Base-by-base conservation (phyloP, 30 jellyfish, hydroid and myxozoan genomes). In the Phacellophora camtschatica region DNA sequence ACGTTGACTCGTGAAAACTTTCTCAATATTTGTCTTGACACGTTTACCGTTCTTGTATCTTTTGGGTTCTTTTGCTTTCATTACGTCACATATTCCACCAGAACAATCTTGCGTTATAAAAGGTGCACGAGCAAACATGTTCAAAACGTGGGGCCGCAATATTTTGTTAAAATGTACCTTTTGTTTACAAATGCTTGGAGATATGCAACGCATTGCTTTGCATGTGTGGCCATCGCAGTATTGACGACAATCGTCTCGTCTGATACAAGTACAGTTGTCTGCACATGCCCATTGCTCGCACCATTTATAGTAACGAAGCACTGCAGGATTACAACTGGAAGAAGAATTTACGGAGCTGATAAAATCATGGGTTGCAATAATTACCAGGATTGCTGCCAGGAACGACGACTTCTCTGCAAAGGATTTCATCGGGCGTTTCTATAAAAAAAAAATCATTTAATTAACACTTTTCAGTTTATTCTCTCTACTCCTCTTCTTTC, bases 261-360 rank as follows among this genome's bases (percentile, higher is more conserved):
- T 86, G 28, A 74, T 51, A 84, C 98, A 90, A 10, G 95, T 59
- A 59, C 98, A 90, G 54, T 78, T 78, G 53, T 84, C 59, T 0
- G 70, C 45, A 73, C 98, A 90, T 25, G 87, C 86, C 85, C 96
- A 80, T 23, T 90, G 98, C 66, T 90, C 98, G 72, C 98, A 90
- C 98, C 96, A 90, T 12, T 90, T 86, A 39, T 36, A 90, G 5
- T 27, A 71, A 31, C 82, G 42, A 39, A 77, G 67, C 1, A 83
- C 84, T 6, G 86, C 88, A 4, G 94, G 86, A 63, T 90, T 87
- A 71, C 98, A 90, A n/a, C n/a, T n/a, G 13, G 87, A 39, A 0
- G 98, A 32, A n/a, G 69, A 41, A 15, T 36, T 84, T 0, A 71
- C 58, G 23, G 46, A 41, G 35, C 53, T 34, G 55, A 39, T 16